Evolutionary conservation across 1,140 invertebrate genomes (phyloP).

Genomic region (Penaeus japonicus): DNA sequence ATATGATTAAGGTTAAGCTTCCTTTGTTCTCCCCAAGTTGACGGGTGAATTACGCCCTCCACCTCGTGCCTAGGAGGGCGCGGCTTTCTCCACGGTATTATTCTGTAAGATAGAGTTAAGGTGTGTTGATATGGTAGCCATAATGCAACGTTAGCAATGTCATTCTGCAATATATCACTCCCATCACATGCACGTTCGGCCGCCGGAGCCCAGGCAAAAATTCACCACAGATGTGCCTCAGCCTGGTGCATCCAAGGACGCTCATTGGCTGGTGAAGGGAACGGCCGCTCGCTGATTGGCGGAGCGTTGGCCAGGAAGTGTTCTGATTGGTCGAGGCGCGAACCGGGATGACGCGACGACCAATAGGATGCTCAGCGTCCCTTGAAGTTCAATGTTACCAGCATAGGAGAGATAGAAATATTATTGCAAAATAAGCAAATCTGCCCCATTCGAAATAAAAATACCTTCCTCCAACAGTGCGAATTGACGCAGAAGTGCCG

Average conservation of each 20-base stretch:
- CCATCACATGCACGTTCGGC: conserved; percentile 52
- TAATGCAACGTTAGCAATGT: conserved; percentile 53
- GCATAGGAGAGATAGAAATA: not conserved
- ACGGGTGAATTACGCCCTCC: not conserved
- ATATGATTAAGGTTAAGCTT: conserved; percentile 40
- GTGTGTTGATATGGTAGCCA: conserved; percentile 46
- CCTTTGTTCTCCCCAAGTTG: conserved; percentile 44
- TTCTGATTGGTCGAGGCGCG: conserved; percentile 30
- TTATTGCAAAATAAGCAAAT: too few species aligned
- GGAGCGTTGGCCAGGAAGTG: conserved; percentile 11
- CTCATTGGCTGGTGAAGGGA: conserved; percentile 34
- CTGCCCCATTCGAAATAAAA: not conserved
- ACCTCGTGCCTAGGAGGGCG: too few species aligned
- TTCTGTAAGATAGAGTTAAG: not conserved
- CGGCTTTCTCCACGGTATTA: too few species aligned
- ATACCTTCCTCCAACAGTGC: not conserved
- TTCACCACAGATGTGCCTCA: conserved; percentile 60
- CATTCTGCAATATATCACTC: conserved; percentile 52
- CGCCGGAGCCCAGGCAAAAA: conserved; percentile 55
- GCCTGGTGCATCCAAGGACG: conserved; percentile 32
- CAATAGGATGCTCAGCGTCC: conserved; percentile 49
- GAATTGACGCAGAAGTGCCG: not conserved
- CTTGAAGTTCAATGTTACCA: conserved; percentile 42
- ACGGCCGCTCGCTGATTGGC: conserved; percentile 41
- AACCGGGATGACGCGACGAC: conserved; percentile 44